Evolutionary conservation across 1,140 invertebrate species (phyloP), one percentile per base, ranked within the genome.

Genomic region (Orius insidiosus): DNA sequence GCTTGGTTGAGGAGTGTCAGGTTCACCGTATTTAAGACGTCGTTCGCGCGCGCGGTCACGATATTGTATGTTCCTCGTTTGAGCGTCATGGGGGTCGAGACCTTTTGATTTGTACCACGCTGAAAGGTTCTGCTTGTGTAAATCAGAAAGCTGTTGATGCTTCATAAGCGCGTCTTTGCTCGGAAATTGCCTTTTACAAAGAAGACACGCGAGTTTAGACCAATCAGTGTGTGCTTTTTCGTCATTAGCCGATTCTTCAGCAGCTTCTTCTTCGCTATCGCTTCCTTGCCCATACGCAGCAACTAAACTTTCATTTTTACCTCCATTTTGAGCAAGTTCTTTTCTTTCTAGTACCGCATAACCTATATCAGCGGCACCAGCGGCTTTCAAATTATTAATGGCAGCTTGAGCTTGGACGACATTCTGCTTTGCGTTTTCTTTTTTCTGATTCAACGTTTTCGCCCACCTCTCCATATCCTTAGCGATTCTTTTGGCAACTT

Each of bases 401-500:
- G 54, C 43, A 7, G 64, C 61, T 0, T 64, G 58, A 51, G 69
- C 65, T 45, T 73, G 68, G 9, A 69, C 70, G 60, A 71, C 68
- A 49, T 71, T 75, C 39, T 70, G 71, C 51, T 76, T 75, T 18
- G 78, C 74, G 49, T 74, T 80, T 55, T 96, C 89, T 64, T 97
- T 97, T 65, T 93, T 90, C 58, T 96, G 90, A 64, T 98, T 97
- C 44, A 96, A 66, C 5, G 86, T 90, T 59, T 96, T 92, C 0
- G 94, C 94, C 95, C 95, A 98, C 56, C 80, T 78, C 56, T 88
- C 85, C 87, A 92, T 92, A 57, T 92, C 74, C 69, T 96, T 96
- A 0, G 90, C 92, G 55, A 98, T 96, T 64, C 95, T 94, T 59
- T 96, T 95, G 1, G 94, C 94, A 10, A 94, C 88, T 67, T 95